These are phyloP conservation scores for Paramisgurnus dabryanus DNA, from an alignment of 2,113 vertebrate genomes.

Conservation along the genomic window DNA sequence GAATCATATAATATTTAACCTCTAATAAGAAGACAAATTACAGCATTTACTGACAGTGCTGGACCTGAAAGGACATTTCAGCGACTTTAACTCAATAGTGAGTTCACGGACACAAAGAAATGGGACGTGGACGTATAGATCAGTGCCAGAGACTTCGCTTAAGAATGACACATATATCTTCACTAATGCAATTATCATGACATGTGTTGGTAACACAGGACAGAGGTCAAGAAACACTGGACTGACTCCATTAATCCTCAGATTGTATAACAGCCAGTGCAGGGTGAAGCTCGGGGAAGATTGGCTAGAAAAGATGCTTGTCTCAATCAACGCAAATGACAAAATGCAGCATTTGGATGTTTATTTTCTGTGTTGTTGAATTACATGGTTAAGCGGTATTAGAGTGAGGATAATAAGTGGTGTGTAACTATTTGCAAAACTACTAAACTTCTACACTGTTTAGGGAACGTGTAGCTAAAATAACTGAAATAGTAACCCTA, in stretches of 20 bases:
- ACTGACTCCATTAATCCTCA: constrained; percentile 36
- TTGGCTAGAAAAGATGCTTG: neutral
- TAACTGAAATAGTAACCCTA: too few species aligned
- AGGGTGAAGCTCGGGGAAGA: neutral
- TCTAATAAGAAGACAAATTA: constrained; percentile 43
- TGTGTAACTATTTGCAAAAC: too few species aligned
- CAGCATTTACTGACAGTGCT: constrained; percentile 24
- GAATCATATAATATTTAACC: constrained; percentile 30
- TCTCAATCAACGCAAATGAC: constrained; percentile 12
- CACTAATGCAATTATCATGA: constrained; percentile 38
- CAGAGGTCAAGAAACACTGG: constrained; percentile 42
- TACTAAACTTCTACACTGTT: too few species aligned
- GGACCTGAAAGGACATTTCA: constrained; percentile 34
- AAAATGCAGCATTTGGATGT: constrained; percentile 35
- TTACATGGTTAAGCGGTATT: constrained; percentile 29
- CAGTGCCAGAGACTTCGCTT: constrained; percentile 8
- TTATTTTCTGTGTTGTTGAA: constrained; percentile 37
- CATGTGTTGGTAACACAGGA: constrained; percentile 31
- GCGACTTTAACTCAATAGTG: constrained; percentile 48
- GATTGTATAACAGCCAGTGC: neutral
- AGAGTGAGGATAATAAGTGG: constrained; percentile 18
- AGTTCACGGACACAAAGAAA: constrained; percentile 48
- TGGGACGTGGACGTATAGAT: constrained; percentile 40
- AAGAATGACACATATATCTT: constrained; percentile 34
- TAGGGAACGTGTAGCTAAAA: too few species aligned